Base-by-base conservation (phyloP, 2,888 invertebrate genomes). In the Agonopterix heracliana region DNA sequence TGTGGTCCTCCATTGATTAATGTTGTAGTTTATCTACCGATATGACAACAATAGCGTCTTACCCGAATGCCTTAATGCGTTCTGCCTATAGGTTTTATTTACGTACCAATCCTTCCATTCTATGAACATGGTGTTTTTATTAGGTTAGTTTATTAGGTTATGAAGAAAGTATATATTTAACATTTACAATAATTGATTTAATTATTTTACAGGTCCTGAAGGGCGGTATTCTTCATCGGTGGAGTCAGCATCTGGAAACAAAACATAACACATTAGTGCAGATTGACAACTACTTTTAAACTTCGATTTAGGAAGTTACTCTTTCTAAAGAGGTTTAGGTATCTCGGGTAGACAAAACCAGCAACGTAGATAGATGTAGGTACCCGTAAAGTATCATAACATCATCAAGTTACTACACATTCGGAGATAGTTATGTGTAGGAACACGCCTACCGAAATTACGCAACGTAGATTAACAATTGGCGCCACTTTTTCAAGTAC, bases 1-100 rank as follows among this genome's bases (percentile, higher is more conserved):
- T 88, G 85, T 87, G 75, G 75, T 67, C 65, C 54, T 59, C 66
- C 67, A 81, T 86, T 86, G 86, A 87, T 85, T 85, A 84, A 88
- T 86, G 77, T 68, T 59, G 71, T 81, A 81, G 84, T 84, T 84
- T 85, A 86, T 86, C 83, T 83, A 83, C 75, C 69, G 81, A 85
- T 86, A 82, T 80, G 82, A 84, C 82, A 84, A 87, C 86, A 85
- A 87, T 87, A 74, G 71, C 68, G 75, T 77, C 81, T 79, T 80
- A 76, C 78, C 74, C 76, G 78, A 82, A 80, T 75, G 74, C 79
- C 74, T 74, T 81, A 80, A 81, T 82, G 79, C 72, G 69, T 74
- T 77, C 68, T 71, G 73, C 74, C 74, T 79, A 70, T 78, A 81
- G 74, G 73, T 78, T 81, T 76, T 79, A 81, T 80, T 78, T 78